A percentile compares a stretch with the other conserved stretches of the same genome.
These are phyloP conservation scores for Brachionus angularis DNA, from an alignment of 1,140 invertebrate species.

Conservation along the genomic window DNA sequence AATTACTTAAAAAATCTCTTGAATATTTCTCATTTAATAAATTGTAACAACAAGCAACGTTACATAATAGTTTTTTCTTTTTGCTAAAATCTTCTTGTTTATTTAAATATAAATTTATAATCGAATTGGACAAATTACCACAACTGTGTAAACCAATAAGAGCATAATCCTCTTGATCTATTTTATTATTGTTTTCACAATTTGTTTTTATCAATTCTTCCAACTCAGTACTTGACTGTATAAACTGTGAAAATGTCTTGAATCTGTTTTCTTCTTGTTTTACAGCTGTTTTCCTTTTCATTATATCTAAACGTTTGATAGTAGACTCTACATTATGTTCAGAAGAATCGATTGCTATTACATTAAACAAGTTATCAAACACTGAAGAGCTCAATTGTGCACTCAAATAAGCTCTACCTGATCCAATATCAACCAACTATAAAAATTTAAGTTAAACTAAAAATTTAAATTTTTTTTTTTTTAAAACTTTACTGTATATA, in stretches of 20 bases:
- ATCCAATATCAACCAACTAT: conserved; percentile 72
- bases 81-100: conserved; percentile 37
- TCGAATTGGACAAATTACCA: conserved; percentile 50
- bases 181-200: neutral
- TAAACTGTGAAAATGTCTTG: conserved; percentile 40
- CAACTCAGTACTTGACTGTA: conserved; percentile 38
- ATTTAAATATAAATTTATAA: conserved; percentile 49
- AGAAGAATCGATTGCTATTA: conserved; percentile 74
- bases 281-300: conserved; percentile 57
- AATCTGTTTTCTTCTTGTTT: conserved; percentile 39
- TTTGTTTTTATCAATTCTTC: neutral
- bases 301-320: conserved; percentile 59
- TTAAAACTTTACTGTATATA: conserved; percentile 7
- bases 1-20: conserved; percentile 50
- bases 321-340: conserved; percentile 65
- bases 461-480: neutral
- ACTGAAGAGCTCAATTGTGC: conserved; percentile 65
- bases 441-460: neutral
- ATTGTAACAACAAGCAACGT: conserved; percentile 54
- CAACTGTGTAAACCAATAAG: conserved; percentile 53
- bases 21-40: conserved; percentile 50
- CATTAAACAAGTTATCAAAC: conserved; percentile 65
- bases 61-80: conserved; percentile 46
- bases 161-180: conserved; percentile 25
- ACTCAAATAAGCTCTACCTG: conserved; percentile 78